Base-by-base conservation (phyloP, 2,888 invertebrate genomes). In the Ectemnius continuus region DNA sequence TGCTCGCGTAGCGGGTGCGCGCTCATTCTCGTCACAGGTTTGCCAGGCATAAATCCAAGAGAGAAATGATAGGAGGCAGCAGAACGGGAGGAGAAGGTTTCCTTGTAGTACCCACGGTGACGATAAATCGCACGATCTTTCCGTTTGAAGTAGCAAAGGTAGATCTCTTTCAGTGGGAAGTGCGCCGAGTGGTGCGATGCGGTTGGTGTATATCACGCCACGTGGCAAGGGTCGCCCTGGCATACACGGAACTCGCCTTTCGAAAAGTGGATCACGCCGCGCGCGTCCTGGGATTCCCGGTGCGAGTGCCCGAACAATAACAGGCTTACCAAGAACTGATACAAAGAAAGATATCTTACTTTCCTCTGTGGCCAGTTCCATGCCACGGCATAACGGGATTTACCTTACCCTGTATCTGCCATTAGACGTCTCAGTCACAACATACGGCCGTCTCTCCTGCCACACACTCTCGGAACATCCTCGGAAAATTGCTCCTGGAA, bases 241-340 rank as follows among this genome's bases (percentile, higher is more conserved):
- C 28, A 67, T 80, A 73, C 80, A 78, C 20, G 80, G 69, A 75
- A 75, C 77, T 80, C 61, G 75, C 80, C 61, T 80, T 80, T 80
- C 67, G 52, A 64, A 75, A 73, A 79, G 67, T 77, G 67, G 72
- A 45, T 36, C 52, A 47, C 56, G 56, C 73, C 66, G 61, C 67
- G 61, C 67, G 77, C 62, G 67, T 60, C 58, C 14, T 36, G 36
- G 75, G 75, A 80, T 80, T 80, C 78, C 78, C 71, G 58, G 68
- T 26, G 20, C 46, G 26, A 61, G 52, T 62, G 60, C 48, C 57
- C 59, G 52, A 67, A 75, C 73, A 73, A 75, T 78, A 80, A 71
- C 63, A 58, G 65, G 67, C 69, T 71, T 69, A 65, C 68, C 46
- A 48, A 23, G 64, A 65, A 56, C 60, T 61, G 64, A 61, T 59